Percentiles rank a stretch among this genome's conserved stretches.
phyloP scores from a whole-genome alignment of 2,797 vertebrate species.

The Hapalemur alaotrensis region DNA sequence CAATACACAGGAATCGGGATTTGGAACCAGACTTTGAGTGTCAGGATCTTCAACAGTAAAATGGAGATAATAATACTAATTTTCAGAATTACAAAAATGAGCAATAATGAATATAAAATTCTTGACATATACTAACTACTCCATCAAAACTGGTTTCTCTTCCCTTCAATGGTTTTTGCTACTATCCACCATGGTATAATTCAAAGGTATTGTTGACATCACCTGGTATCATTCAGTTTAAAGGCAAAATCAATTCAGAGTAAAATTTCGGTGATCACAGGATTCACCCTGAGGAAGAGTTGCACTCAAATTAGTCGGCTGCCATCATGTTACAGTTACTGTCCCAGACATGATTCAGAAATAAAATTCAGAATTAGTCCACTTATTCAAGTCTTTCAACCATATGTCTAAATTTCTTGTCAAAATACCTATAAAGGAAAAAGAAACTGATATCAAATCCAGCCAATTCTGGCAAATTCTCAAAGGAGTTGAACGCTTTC shows the following conservation, averaged over 20 bases:
- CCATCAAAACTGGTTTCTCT: neutral
- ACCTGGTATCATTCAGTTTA: neutral
- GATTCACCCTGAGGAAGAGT: neutral
- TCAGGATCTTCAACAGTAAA: neutral
- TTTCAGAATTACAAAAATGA: conserved; percentile 24
- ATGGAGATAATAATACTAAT: conserved; percentile 7
- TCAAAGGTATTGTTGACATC: neutral
- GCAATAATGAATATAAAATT: neutral
- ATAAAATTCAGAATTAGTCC: conserved; percentile 5
- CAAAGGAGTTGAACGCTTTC: neutral
- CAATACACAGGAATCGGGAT: neutral
- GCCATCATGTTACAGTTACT: neutral
- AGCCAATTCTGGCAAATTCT: neutral
- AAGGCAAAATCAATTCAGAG: neutral
- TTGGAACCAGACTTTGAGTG: neutral
- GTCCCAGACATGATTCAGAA: neutral
- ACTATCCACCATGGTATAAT: neutral
- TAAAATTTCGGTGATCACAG: neutral
- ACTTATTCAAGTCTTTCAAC: neutral
- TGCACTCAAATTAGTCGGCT: neutral
- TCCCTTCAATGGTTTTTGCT: neutral
- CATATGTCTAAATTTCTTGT: neutral
- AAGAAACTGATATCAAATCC: neutral
- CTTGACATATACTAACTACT: neutral
- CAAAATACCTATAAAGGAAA: neutral